These are phyloP conservation scores for Misgurnus anguillicaudatus DNA, from an alignment of 2,113 vertebrate genomes.

Conservation along the genomic window DNA sequence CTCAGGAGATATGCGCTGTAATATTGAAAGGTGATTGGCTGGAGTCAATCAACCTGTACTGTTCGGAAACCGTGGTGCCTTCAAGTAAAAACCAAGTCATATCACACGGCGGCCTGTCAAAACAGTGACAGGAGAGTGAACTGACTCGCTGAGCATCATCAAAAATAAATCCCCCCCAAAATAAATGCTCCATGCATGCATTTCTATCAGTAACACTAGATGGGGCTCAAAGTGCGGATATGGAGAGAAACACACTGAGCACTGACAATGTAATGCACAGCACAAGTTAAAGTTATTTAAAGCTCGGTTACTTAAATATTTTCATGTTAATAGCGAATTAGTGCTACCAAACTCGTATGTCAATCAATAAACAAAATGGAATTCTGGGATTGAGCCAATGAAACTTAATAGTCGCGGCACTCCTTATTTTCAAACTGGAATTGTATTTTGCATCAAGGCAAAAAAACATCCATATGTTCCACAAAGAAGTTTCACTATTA, in stretches of 20 bases:
- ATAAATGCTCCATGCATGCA: conserved; percentile 5
- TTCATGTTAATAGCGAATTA: no score
- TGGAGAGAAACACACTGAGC: background rate
- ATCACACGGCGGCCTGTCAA: conserved; percentile 38
- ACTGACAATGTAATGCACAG: no score
- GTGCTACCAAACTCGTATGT: no score
- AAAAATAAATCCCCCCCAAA: conserved; percentile 47
- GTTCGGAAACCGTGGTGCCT: conserved; percentile 18
- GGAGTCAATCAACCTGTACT: conserved; percentile 12
- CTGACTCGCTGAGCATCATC: conserved; percentile 50
- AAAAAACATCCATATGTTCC: conserved; percentile 1
- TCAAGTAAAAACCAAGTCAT: background rate
- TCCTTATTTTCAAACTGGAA: no score
- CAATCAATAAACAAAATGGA: no score
- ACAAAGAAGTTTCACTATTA: background rate
- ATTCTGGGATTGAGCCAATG: no score
- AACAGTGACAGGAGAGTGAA: conserved; percentile 30
- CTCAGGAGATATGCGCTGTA: background rate
- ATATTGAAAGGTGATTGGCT: background rate
- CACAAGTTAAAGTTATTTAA: no score
- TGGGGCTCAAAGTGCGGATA: conserved; percentile 36
- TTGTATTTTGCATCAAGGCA: background rate
- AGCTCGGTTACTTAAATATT: no score
- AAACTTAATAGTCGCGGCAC: no score
- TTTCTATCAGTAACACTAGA: conserved; percentile 41